These are phyloP conservation scores for Poeciliopsis prolifica DNA, from an alignment of 2,113 vertebrate genomes.

Conservation along the genomic window DNA sequence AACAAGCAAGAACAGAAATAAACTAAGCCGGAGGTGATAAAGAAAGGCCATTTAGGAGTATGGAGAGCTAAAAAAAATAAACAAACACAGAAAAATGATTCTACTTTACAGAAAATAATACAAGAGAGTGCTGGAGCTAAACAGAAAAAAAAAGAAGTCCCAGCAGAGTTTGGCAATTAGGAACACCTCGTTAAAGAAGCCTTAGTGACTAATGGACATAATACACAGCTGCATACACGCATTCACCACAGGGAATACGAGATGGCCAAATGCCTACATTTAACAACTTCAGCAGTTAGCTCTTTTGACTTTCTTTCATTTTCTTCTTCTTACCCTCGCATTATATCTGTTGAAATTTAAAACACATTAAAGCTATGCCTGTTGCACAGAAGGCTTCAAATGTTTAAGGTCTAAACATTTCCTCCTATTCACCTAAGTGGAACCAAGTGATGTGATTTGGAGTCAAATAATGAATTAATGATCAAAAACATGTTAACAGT, in stretches of 20 bases:
- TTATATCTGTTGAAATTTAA: slow-evolving; percentile 19
- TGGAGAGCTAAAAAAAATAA: background rate
- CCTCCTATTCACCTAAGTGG: no score
- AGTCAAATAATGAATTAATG: background rate
- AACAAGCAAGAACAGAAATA: background rate
- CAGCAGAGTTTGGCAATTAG: slow-evolving; percentile 55
- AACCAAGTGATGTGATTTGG: no score
- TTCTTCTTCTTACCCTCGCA: background rate
- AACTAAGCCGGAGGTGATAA: background rate
- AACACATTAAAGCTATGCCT: background rate
- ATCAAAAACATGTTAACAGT: background rate
- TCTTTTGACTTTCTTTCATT: slow-evolving; percentile 26
- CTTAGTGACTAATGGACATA: slow-evolving; percentile 51
- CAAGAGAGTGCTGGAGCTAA: background rate
- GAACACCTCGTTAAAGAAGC: slow-evolving; percentile 50
- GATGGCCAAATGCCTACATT: slow-evolving; percentile 42
- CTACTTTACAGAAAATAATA: background rate
- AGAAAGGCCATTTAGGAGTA: background rate
- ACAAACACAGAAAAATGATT: background rate
- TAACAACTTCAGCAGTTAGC: slow-evolving; percentile 19
- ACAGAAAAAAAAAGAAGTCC: slow-evolving; percentile 26
- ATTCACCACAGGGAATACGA: slow-evolving; percentile 38
- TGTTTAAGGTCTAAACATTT: no score
- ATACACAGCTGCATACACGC: slow-evolving; percentile 24
- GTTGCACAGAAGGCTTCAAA: background rate